Evolutionary conservation across 2,888 invertebrate species (phyloP), one percentile per base, ranked within the genome.

Genomic region (Hirudinaria manillensis): DNA sequence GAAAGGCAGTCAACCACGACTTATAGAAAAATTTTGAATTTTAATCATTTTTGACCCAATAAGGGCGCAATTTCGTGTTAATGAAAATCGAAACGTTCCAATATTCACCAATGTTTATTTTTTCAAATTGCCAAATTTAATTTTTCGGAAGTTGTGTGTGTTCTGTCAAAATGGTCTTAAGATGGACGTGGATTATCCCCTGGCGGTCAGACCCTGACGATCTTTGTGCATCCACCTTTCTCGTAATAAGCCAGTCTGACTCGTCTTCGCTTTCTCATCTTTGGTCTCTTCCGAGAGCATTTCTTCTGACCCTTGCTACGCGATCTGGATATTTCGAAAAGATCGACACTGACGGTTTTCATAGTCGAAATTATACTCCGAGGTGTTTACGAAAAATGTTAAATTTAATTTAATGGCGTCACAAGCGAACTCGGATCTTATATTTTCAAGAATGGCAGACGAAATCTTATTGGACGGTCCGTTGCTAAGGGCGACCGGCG

Each of bases 171-270:
- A 45, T 45, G 45, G 13, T 45, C 45, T 45, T 36, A 36, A n/a
- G n/a, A 6, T 45, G 45, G 16, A 45, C 13, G 10, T 45, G 45
- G 3, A 38, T 6, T 38, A 38, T 1, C 13, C 16, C 10, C 45
- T 16, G 61, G 6, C 61, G 24, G 10, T 61, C 61, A 61, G 21
- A 73, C 73, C 38, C 73, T 73, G 36, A 38, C 45, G 13, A 56
- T 61, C 34, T 65, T 73, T 19, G 29, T 29, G 21, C 73, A 73
- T 13, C 38, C 38, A 34, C 24, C 38, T 24, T 65, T 65, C 21
- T 70, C 51, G 65, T 73, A 73, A 21, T 73, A 73, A 3, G 73
- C 73, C 61, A 73, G 65, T 29, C 73, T 73, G 3, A 73, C 73
- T 65, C 73, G 51, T 19, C 65, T 56, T 29, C 73, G 34, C 65